These are phyloP conservation scores for Paguma larvata DNA, from an alignment of 2,797 vertebrate genomes.

Conservation along the genomic window DNA sequence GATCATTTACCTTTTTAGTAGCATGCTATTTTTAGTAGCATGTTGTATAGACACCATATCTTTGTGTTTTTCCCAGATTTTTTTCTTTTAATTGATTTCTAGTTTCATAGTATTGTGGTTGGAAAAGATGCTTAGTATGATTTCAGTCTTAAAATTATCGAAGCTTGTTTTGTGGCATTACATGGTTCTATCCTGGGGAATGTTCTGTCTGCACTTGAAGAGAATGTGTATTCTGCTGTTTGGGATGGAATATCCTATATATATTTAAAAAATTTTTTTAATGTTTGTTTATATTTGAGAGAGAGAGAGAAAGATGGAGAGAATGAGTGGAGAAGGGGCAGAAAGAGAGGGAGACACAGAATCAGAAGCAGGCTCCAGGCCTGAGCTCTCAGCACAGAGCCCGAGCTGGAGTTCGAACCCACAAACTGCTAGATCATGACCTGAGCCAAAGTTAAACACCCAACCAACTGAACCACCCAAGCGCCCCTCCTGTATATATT, in stretches of 20 bases:
- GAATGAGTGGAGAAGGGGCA: no score
- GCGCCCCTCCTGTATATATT: background rate
- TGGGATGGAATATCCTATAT: background rate
- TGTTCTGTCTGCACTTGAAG: background rate
- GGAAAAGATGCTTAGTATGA: background rate
- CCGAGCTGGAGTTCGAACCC: no score
- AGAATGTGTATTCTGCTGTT: background rate
- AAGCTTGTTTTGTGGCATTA: background rate
- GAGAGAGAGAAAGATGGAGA: no score
- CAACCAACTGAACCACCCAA: no score
- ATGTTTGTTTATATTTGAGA: no score
- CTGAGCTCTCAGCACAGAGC: no score
- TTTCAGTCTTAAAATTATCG: background rate
- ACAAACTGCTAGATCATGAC: no score
- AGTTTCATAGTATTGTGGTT: background rate
- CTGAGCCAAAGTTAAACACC: no score
- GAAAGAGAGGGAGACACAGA: no score
- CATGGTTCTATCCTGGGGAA: background rate
- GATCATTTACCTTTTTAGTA: background rate
- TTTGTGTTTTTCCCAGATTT: background rate
- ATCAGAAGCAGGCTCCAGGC: no score
- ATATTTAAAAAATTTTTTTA: no score
- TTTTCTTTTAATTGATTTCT: background rate
- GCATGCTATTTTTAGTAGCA: background rate
- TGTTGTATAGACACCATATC: background rate